These are phyloP conservation scores for Anticlea derivata DNA, from an alignment of 2,888 invertebrate species.

Conservation along the genomic window DNA sequence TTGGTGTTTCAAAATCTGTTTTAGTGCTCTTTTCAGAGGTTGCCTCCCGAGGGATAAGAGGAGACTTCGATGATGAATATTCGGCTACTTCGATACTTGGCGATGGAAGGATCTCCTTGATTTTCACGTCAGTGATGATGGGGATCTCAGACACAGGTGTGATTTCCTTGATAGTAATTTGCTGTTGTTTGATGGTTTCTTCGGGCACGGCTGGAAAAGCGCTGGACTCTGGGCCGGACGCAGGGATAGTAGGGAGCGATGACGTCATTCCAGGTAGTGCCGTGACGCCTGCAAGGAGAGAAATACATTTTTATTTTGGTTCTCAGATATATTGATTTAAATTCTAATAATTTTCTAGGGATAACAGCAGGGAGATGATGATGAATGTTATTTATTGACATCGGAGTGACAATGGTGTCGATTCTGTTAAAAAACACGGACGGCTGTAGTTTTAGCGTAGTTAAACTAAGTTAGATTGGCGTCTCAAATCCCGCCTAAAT, in stretches of 20 bases:
- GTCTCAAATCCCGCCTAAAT: no score
- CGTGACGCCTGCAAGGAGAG: slow-evolving; percentile 62
- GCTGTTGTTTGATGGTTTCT: slow-evolving; percentile 57
- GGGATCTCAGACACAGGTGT: slow-evolving; percentile 82
- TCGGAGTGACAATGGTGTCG: no score
- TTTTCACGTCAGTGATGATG: slow-evolving; percentile 71
- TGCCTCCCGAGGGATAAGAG: slow-evolving; percentile 71
- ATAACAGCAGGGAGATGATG: no score
- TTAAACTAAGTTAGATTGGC: no score
- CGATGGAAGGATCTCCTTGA: slow-evolving; percentile 73
- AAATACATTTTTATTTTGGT: not conserved
- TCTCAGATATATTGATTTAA: no score
- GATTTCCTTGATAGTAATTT: slow-evolving; percentile 85
- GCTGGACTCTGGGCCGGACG: slow-evolving; percentile 33
- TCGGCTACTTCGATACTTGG: slow-evolving; percentile 66
- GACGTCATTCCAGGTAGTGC: slow-evolving; percentile 58
- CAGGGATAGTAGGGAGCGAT: slow-evolving; percentile 45
- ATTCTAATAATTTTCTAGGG: no score
- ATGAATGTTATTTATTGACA: no score
- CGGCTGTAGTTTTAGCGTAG: no score
- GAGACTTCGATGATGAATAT: slow-evolving; percentile 73
- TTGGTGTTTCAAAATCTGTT: slow-evolving; percentile 41
- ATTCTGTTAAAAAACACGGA: no score
- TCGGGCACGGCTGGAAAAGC: slow-evolving; percentile 46
- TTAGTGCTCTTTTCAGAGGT: slow-evolving; percentile 60